phyloP scores from a whole-genome alignment of 92 coral and sea anemone species.

The Isaurus tuberculatus region DNA sequence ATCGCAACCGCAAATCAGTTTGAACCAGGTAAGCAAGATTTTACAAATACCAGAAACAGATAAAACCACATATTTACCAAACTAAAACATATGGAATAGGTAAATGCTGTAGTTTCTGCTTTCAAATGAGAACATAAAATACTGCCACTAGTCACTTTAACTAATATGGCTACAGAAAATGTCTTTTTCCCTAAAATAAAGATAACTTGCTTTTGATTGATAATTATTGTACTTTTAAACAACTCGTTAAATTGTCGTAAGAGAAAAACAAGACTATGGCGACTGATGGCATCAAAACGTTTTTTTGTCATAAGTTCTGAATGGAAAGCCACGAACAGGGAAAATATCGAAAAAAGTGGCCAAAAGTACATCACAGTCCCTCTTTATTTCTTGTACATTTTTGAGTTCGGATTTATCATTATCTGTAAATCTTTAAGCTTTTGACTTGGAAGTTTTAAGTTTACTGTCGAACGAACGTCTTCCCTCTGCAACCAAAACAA shows the following conservation, averaged over 20 bases:
- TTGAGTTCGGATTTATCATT: constrained; percentile 5
- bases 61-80: background rate
- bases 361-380: background rate
- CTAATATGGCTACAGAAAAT: background rate
- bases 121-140: background rate
- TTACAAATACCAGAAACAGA: background rate
- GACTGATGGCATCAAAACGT: background rate
- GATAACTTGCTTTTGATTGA: background rate
- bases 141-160: no score
- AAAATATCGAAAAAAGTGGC: background rate
- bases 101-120: background rate
- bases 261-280: background rate
- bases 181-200: background rate
- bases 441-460: background rate
- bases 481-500: constrained; percentile 76
- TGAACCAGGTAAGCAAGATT: no score
- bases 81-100: background rate
- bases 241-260: background rate
- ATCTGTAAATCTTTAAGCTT: constrained; percentile 16
- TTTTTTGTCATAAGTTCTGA: background rate
- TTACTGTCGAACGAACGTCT: constrained; percentile 94
- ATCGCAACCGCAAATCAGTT: background rate
- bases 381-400: background rate
- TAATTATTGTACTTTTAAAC: background rate
- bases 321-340: background rate